A percentile compares a stretch with the other conserved stretches of the same genome.
Evolutionary conservation across 2,797 vertebrate species (phyloP).

Genomic region (Rhynchotus rufescens): DNA sequence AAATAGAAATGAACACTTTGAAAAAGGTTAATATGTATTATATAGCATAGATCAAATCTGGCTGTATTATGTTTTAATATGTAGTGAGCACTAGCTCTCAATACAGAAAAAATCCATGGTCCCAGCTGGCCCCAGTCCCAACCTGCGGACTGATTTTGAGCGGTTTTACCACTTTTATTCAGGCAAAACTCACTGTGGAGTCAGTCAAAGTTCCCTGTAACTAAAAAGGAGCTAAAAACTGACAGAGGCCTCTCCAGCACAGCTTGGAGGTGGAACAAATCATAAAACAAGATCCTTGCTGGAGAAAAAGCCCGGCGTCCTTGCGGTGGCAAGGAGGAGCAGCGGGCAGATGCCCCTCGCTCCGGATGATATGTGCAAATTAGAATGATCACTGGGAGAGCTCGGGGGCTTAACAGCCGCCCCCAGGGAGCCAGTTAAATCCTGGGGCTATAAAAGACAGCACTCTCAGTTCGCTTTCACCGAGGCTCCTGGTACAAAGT

Average conservation of each 20-base stretch:
- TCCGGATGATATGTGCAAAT: neutral
- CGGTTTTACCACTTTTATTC: neutral
- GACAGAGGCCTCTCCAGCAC: neutral
- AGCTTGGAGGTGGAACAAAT: neutral
- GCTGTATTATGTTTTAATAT: neutral
- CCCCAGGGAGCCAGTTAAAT: neutral
- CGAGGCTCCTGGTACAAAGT: neutral
- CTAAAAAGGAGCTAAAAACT: neutral
- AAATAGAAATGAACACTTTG: neutral
- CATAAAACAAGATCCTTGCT: fast-evolving
- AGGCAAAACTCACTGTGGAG: neutral
- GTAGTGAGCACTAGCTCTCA: neutral
- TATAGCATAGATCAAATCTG: neutral
- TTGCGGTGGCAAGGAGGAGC: neutral
- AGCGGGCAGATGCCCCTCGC: fast-evolving
- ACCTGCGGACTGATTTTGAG: neutral
- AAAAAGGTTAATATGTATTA: neutral
- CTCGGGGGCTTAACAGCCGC: neutral
- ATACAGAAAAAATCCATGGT: neutral
- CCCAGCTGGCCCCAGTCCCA: neutral
- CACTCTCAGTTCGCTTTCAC: neutral
- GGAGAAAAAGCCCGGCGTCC: neutral
- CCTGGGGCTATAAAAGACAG: neutral
- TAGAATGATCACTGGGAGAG: fast-evolving
- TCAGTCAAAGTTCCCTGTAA: neutral